Evolutionary conservation across 1,140 invertebrate genomes (phyloP), one percentile per base, ranked within the genome.

Genomic region (Bombus cullumanus): DNA sequence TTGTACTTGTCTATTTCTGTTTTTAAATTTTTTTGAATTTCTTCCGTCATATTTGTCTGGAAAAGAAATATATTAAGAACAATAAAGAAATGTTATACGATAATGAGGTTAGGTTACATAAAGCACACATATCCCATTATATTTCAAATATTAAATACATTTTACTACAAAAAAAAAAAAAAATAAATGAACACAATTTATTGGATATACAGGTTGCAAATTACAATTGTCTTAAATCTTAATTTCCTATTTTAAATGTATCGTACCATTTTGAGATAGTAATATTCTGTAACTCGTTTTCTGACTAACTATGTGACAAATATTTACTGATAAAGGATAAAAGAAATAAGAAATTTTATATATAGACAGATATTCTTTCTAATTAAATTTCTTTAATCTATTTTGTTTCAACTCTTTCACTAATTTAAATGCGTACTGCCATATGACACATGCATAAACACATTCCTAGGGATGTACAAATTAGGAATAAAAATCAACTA

Each of bases 21-120:
- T 93, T 97, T 97, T 86, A 97, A 94, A 95, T 97, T 97, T 90
- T 96, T 97, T 92, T 97, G 96, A 85, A 97, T 95, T 91, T 97
- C 97, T 94, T 97, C 97, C 86, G 96, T 95, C 97, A 97, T 97
- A 95, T 94, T 95, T 89, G 78, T 73, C 62, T 83, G 86, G 31
- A 53, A 90, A 57, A 37, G 25, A 75, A 53, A 53, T n/a, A 25
- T 72, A n/a, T 72, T 47, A 37, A 75, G 64, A 66, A 66, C 10
- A 39, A 37, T 59, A 1, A 75, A 37, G 43, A 39, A 64, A 3
- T 6, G 25, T 73, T 41, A 76, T 41, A 12, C 9, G 37, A 39
- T n/a, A 41, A 25, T 8, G 1, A 85, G 37, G 57, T 64, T 72
- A 72, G 37, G n/a, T 13, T 15, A 18, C 13, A 47, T 47, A 37